A percentile compares a stretch with the other conserved stretches of the same genome.
phyloP scores from a whole-genome alignment of 2,888 invertebrate species.

The Dynastes grantii region DNA sequence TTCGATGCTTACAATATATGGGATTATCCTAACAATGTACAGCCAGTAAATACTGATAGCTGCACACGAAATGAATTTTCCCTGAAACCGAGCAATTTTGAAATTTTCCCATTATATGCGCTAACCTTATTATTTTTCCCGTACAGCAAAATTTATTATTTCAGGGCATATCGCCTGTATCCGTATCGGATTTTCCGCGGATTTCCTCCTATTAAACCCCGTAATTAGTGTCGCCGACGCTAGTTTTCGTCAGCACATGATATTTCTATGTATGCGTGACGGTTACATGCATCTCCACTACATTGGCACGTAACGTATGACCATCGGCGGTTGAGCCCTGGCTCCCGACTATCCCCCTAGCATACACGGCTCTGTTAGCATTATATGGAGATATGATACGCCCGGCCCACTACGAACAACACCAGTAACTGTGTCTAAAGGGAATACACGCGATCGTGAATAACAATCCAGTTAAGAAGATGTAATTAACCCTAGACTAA shows the following conservation, averaged over 20 bases:
- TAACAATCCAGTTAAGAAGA: constrained; percentile 50
- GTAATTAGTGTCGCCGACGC: constrained; percentile 3
- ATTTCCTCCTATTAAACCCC: constrained; percentile 9
- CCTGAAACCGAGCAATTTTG: not conserved
- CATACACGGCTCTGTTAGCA: not conserved
- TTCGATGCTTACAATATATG: too few species aligned
- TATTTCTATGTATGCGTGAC: not conserved
- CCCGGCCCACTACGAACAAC: not conserved
- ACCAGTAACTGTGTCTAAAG: constrained; percentile 5
- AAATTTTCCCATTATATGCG: not conserved
- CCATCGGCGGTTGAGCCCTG: not conserved
- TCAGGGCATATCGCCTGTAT: too few species aligned
- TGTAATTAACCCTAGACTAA: constrained; percentile 54
- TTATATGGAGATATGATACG: constrained; percentile 2
- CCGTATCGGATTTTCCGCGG: constrained; percentile 12
- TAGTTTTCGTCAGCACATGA: not conserved
- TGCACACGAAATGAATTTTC: too few species aligned
- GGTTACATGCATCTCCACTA: not conserved
- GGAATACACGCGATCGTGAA: constrained; percentile 53
- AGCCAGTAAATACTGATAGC: too few species aligned
- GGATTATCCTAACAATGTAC: too few species aligned
- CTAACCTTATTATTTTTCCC: constrained; percentile 10
- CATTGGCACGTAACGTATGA: not conserved
- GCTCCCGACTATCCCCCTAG: too few species aligned
- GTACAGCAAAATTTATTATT: constrained; percentile 1